A percentile compares a stretch with the other conserved stretches of the same genome.
These are phyloP conservation scores for Helogale parvula DNA, from an alignment of 2,113 vertebrate genomes.

Conservation along the genomic window DNA sequence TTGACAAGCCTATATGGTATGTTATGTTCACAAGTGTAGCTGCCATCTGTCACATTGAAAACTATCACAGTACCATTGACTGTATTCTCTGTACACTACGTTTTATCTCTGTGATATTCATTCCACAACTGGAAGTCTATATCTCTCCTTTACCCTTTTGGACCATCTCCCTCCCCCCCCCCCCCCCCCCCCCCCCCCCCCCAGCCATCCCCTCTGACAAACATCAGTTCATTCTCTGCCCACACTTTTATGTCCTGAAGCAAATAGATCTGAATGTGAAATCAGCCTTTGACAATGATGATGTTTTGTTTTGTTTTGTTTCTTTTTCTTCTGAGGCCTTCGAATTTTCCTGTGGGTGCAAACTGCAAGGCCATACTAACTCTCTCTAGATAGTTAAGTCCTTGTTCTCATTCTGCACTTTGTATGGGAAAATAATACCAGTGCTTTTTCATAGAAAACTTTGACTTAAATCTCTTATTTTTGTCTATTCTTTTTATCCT, in stretches of 20 bases:
- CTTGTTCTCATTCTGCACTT: background rate
- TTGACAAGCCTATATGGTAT: background rate
- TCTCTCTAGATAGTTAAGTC: background rate
- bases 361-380: background rate
- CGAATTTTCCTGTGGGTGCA: background rate
- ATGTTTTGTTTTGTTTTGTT: background rate
- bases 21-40: background rate
- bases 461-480: background rate
- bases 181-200: too few relatives aligned
- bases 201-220: background rate
- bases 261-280: background rate
- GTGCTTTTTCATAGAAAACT: background rate
- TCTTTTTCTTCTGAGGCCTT: background rate
- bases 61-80: background rate
- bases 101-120: background rate
- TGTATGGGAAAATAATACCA: background rate
- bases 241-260: background rate
- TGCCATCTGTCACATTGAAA: background rate
- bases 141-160: background rate
- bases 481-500: background rate
- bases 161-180: background rate
- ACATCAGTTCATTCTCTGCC: background rate
- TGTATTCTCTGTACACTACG: background rate
- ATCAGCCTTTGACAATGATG: background rate
- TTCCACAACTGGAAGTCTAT: background rate